Evolutionary conservation across 2,113 vertebrate genomes (phyloP), one percentile per base, ranked within the genome.

Genomic region (Salvelinus alpinus): DNA sequence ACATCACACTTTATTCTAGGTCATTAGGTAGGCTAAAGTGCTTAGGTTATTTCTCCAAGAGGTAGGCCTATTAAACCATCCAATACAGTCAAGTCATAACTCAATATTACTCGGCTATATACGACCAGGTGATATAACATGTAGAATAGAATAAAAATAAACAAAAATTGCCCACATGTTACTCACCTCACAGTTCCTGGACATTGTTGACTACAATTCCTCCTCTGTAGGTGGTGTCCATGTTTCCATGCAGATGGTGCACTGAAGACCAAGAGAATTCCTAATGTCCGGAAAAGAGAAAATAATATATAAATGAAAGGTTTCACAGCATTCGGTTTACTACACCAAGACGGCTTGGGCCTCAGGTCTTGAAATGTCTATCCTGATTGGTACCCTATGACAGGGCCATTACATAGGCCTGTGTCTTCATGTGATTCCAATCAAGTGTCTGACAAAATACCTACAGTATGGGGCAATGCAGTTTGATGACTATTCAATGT

Each of bases 101-200:
- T 54, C 16, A 44, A 54, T 18, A 54, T 54, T 54, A 54, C 51
- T 54, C 16, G 16, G 51, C 51, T 44, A 12, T 44, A 44, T 44
- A 44, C 11, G 38, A 44, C 38, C 38, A 11, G 38, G 38, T 44
- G 11, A 44, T 44, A 9, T 44, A 11, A 44, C 38, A 44, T 12
- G 38, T 44, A 11, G 38, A 44, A 11, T 44, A 12, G 9, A 44
- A 44, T 12, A 11, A 44, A 44, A 44, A 44, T 44, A 8, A 11
- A 44, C 2, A 3, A 44, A 11, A 54, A 54, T 54, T 4, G 5
- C 51, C 51, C 16, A 18, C 51, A 76, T 62, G 31, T 22, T 54
- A 86, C 89, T 67, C 86, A 94, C 93, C 92, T 94, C 93, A 94
- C 93, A 91, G 89, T 89, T 91, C 87, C 88, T 92, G 93, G 92